Evolutionary conservation across 2,888 invertebrate genomes (phyloP).

Genomic region (Eristalis intricaria): DNA sequence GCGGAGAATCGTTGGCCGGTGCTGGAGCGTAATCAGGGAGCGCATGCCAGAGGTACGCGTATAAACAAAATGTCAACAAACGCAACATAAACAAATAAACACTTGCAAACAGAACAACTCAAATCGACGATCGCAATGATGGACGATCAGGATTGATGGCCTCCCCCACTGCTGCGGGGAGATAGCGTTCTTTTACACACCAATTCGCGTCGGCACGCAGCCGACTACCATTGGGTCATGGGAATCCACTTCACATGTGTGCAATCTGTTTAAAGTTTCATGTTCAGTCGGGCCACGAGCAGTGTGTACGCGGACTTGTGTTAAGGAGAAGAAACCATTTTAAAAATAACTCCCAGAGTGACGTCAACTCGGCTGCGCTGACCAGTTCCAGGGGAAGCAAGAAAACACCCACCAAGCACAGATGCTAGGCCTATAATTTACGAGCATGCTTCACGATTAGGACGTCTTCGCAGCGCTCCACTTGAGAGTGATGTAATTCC

Average conservation of each 20-base stretch:
- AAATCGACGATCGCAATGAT: conserved; percentile 24
- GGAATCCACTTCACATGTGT: conserved; percentile 26
- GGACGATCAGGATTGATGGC: conserved; percentile 12
- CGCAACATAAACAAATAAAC: conserved; percentile 30
- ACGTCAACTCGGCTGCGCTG: not conserved
- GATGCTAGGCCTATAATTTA: conserved; percentile 3
- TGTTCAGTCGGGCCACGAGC: not conserved
- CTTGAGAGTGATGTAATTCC: conserved; percentile 41
- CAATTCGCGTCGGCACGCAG: not conserved
- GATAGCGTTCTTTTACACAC: not conserved
- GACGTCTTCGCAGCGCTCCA: not conserved
- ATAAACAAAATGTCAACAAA: conserved; percentile 48
- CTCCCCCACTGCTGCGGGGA: not conserved
- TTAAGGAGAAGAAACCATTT: not conserved
- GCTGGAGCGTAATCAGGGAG: not conserved
- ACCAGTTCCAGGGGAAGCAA: not conserved
- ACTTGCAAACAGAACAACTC: conserved; percentile 26
- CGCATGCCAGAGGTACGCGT: not conserved
- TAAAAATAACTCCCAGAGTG: not conserved
- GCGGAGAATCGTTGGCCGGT: not conserved
- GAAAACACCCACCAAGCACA: not conserved
- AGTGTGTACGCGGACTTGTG: not conserved
- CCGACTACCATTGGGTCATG: conserved; percentile 44
- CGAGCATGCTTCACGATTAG: not conserved
- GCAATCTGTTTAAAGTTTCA: conserved; percentile 41